Evolutionary conservation across 2,888 invertebrate genomes (phyloP), one percentile per base, ranked within the genome.

Genomic region (Ichneumoninae sp.): DNA sequence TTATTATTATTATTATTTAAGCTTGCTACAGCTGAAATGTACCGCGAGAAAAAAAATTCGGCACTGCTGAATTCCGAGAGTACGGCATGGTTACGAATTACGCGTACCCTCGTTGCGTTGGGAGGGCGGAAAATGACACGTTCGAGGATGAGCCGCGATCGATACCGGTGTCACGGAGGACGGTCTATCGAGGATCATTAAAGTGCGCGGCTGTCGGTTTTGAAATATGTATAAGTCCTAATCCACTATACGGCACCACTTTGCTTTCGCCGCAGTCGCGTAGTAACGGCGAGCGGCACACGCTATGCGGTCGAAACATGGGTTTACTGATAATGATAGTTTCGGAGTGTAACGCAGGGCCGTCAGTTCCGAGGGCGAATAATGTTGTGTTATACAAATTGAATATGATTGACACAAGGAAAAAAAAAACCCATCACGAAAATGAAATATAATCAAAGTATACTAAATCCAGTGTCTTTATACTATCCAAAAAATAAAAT

Each of bases 281-380:
- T 75, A 75, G 74, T 65, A 75, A 75, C 74, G 74, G 63, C 33
- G 10, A 65, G 50, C 8, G 30, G 33, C 74, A 65, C 74, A 75
- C 74, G 63, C 65, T 63, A 75, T 65, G 74, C 33, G 50, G 74
- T 36, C 30, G 50, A 13, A 50, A 47, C 47, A 26, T 50, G 65
- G 65, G 50, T 50, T 75, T 50, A 75, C 50, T 50, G 74, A 75
- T 75, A 75, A 75, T 75, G 47, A 33, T 65, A 63, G 65, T 75
- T 52, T 75, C 36, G 33, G 33, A 33, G 19, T 50, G 50, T 36
- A 75, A 7, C 50, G 47, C 74, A 63, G 50, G 65, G 19, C 47
- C 50, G 50, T 33, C 19, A 1, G 30, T 69, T 69, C 16, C n/a
- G 50, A 69, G 44, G 50, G 69, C 30, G 44, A 69, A 40, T 40